Evolutionary conservation across 2,888 invertebrate genomes (phyloP).

Genomic region (Sinhomidia bicolor): DNA sequence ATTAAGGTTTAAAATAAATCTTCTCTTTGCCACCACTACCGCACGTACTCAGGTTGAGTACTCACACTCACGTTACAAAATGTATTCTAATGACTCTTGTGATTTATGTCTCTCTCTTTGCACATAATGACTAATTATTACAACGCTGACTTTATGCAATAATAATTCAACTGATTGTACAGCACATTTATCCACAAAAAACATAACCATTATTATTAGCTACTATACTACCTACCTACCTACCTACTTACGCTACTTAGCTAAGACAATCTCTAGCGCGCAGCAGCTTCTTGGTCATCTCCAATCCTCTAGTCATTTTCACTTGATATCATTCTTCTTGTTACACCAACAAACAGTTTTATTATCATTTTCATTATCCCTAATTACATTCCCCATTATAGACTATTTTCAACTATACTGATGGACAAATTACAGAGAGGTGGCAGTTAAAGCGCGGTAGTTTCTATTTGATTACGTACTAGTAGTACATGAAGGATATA

Average conservation of each 20-base stretch:
- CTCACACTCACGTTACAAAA: not conserved
- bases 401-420: too few species aligned
- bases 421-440: too few species aligned
- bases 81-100: not conserved
- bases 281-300: not conserved
- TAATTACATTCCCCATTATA: slow-evolving; percentile 32
- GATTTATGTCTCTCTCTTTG: not conserved
- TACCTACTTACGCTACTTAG: not conserved
- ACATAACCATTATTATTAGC: not conserved
- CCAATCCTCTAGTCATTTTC: slow-evolving; percentile 7
- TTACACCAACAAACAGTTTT: not conserved
- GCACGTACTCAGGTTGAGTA: not conserved
- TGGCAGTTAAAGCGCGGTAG: too few species aligned
- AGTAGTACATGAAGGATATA: too few species aligned
- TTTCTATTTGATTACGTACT: too few species aligned
- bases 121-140: not conserved
- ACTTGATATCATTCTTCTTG: not conserved
- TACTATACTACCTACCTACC: not conserved
- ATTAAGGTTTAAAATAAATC: not conserved
- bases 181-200: not conserved
- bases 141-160: not conserved
- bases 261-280: slow-evolving; percentile 6
- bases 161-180: not conserved
- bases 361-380: not conserved
- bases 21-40: not conserved